Percentiles rank a stretch among this genome's conserved stretches.
Conservation (phyloP, 2,888 invertebrate genomes). For the Germaria angustata region DNA sequence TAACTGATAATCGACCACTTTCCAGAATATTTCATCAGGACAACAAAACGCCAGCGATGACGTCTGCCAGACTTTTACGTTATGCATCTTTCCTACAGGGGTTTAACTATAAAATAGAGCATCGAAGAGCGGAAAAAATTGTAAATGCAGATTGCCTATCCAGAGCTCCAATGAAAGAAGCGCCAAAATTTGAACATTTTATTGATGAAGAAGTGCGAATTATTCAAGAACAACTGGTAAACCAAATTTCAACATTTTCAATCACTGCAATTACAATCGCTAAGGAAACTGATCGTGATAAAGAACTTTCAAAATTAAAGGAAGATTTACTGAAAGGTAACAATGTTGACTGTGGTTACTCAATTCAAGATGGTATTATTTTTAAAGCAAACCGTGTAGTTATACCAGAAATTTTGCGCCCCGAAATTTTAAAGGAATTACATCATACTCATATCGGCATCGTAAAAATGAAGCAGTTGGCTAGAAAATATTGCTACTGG, state of each 20-base stretch:
- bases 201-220: too few relatives aligned
- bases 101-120: too few relatives aligned
- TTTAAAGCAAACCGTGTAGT: slow-evolving; percentile 45
- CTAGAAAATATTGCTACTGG: too few relatives aligned
- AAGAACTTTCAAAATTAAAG: slow-evolving; percentile 33
- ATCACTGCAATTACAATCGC: slow-evolving; percentile 32
- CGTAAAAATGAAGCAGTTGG: slow-evolving; percentile 72
- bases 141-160: too few relatives aligned
- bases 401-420: slow-evolving; percentile 24
- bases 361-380: slow-evolving; percentile 46
- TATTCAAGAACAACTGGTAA: too few relatives aligned
- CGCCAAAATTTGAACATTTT: too few relatives aligned
- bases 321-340: slow-evolving; percentile 10
- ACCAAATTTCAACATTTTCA: slow-evolving; percentile 29
- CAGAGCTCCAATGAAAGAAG: too few relatives aligned
- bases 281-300: slow-evolving; percentile 31
- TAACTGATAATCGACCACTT: neutral
- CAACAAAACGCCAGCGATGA: neutral
- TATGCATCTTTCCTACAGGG: neutral
- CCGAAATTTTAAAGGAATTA: slow-evolving; percentile 51
- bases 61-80: neutral
- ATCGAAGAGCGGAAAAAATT: too few relatives aligned
- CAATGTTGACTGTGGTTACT: neutral
- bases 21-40: neutral
- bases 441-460: slow-evolving; percentile 70